These are phyloP conservation scores for Chaenogobius annularis DNA, from an alignment of 2,113 vertebrate genomes.

Conservation along the genomic window DNA sequence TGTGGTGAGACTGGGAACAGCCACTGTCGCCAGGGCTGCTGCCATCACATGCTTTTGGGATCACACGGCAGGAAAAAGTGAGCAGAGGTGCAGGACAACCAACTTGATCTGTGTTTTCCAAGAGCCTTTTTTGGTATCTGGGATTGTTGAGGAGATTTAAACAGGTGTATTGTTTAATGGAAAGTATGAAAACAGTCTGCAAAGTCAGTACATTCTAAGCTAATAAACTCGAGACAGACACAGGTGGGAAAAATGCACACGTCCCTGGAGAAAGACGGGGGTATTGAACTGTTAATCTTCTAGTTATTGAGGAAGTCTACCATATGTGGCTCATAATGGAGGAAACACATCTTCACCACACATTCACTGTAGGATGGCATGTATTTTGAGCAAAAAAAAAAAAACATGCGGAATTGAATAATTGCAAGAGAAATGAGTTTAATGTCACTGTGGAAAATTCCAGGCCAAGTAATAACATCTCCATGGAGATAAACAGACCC, in stretches of 20 bases:
- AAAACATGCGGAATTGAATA: not conserved
- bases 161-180: conserved; percentile 1
- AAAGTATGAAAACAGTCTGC: not conserved
- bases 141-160: not conserved
- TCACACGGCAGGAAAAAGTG: conserved; percentile 27
- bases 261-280: not conserved
- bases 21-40: conserved; percentile 49
- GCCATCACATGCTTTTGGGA: conserved; percentile 43
- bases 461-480: too few relatives aligned
- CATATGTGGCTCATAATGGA: too few relatives aligned
- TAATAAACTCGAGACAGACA: too few relatives aligned
- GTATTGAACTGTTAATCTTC: not conserved
- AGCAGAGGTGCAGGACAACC: conserved; percentile 14
- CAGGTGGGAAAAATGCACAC: not conserved
- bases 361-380: too few relatives aligned
- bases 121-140: not conserved
- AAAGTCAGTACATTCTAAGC: not conserved
- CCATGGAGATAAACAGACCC: too few relatives aligned
- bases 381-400: not conserved
- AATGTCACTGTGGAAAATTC: not conserved
- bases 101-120: not conserved
- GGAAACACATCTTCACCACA: too few relatives aligned
- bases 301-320: not conserved
- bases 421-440: not conserved
- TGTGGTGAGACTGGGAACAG: conserved; percentile 55